Conservation (phyloP, 2,797 vertebrate genomes). For the Trichosurus vulpecula region DNA sequence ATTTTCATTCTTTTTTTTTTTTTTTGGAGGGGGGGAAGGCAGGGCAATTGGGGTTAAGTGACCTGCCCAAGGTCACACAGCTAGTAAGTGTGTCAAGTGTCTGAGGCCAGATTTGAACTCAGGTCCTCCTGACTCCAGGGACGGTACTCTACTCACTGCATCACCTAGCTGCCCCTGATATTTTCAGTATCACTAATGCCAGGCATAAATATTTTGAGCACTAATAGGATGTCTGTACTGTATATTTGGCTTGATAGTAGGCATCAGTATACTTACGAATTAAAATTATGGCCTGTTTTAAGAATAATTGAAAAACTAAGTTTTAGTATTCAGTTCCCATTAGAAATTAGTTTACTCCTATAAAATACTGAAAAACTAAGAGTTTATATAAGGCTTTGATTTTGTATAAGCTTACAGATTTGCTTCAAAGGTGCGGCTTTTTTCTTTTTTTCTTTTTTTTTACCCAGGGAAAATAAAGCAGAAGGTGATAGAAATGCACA, state of each 20-base stretch:
- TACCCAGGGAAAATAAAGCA: not conserved
- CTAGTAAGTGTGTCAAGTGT: too few relatives aligned
- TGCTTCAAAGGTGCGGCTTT: slow-evolving; percentile 36
- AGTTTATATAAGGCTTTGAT: not conserved
- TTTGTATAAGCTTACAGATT: slow-evolving; percentile 29
- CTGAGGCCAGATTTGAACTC: too few relatives aligned
- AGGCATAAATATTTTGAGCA: not conserved
- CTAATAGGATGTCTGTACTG: not conserved
- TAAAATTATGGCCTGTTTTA: slow-evolving; percentile 10
- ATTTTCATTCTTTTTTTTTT: too few relatives aligned
- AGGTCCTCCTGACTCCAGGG: too few relatives aligned
- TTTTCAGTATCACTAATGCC: not conserved
- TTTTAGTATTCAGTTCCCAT: slow-evolving; percentile 21
- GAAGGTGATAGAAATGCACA: slow-evolving; percentile 10
- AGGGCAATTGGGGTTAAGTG: too few relatives aligned
- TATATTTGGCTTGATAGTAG: not conserved
- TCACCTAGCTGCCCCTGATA: too few relatives aligned
- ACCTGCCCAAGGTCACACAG: too few relatives aligned
- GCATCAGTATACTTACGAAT: not conserved
- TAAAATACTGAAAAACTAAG: slow-evolving; percentile 40
- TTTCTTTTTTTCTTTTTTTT: slow-evolving; percentile 30
- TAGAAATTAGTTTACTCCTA: slow-evolving; percentile 17
- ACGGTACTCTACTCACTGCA: too few relatives aligned
- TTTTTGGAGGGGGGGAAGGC: too few relatives aligned
- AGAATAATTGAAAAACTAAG: slow-evolving; percentile 9